Base-by-base conservation (phyloP, 2,113 vertebrate species). In the Athene cunicularia region DNA sequence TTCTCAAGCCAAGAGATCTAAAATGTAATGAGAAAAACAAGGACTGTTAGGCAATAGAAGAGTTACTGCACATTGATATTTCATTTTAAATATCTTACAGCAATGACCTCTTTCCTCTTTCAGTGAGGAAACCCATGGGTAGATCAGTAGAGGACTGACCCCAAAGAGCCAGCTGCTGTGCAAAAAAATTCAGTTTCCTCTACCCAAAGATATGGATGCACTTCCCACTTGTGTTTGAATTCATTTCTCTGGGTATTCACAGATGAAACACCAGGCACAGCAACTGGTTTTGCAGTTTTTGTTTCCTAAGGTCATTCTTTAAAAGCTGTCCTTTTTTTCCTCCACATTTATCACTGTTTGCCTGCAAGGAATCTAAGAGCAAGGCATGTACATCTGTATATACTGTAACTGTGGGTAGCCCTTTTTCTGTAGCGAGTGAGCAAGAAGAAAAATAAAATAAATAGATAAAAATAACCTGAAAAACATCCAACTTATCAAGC, bases 281-380 rank as follows among this genome's bases (percentile, higher is more conserved):
- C 33, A 94, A 94, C 77, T 85, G 80, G 70, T 95, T 94, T 86
- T 96, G 80, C 53, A 80, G 62, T 11, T 93, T 72, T 72, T 91
- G 45, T 91, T 94, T 95, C 80, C 77, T 95, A 93, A 87, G 53
- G 96, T 97, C 84, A 85, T 79, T 89, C 53, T 95, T 91, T 91
- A 95, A 95, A 97, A 96, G 71, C 73, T 22, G 30, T 73, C 49
- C 82, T 91, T 89, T 27, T 89, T 85, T 85, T 86, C 73, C 49
- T 91, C 66, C 24, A 32, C 88, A 88, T 72, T 93, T 88, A 80
- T 62, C 83, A 55, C 56, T 11, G 9, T 80, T 85, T 89, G 84
- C 80, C 95, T 94, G 30, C 12, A 2, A 89, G 89, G 83, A 84
- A 80, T 82, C 70, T 7, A 2, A 95, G 37, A 79, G 80, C 76